Evolutionary conservation across 2,888 invertebrate genomes (phyloP), one percentile per base, ranked within the genome.

Genomic region (Heliconius erato): DNA sequence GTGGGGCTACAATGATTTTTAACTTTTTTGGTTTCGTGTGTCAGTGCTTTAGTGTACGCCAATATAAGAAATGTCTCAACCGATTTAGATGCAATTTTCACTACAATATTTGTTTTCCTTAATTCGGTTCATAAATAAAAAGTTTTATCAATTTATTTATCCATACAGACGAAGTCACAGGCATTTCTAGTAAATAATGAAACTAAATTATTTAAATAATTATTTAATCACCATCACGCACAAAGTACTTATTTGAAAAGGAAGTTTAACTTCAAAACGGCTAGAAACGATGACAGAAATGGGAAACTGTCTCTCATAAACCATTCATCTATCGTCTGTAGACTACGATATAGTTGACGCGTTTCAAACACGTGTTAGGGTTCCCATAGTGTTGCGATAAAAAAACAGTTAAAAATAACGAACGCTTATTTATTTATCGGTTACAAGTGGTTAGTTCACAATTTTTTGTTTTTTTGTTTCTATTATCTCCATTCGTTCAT

Each of bases 391-490:
- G 69, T 32, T 80, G 63, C 54, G 77, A 83, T 65, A 81, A 74
- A 59, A 74, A 32, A 16, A 67, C 26, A 2, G 28, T 7, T 74
- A 69, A 63, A 82, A 72, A 28, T 40, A n/a, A 14, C 69, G 35
- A 59, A 26, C 69, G 71, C 26, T 65, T 44, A 49, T 74, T 59
- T 67, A 74, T 81, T 81, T 83, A 82, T 79, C 67, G 72, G 59
- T 59, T 67, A 59, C 83, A 82, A 79, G 79, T 83, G 83, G 67
- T 72, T n/a, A 67, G 49, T 74, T 79, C 63, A 81, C 81, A 79
- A 69, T 69, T 74, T 78, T 63, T 74, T 65, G 6, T 63, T 28
- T 72, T 74, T 44, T 26, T 68, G 3, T 78, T 44, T 28, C 68
- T 35, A 74, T 44, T 72, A 71, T 16, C 9, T 26, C 2, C 72